Evolutionary conservation across 2,888 invertebrate species (phyloP), one percentile per base, ranked within the genome.

Genomic region (Argynnis bischoffii): DNA sequence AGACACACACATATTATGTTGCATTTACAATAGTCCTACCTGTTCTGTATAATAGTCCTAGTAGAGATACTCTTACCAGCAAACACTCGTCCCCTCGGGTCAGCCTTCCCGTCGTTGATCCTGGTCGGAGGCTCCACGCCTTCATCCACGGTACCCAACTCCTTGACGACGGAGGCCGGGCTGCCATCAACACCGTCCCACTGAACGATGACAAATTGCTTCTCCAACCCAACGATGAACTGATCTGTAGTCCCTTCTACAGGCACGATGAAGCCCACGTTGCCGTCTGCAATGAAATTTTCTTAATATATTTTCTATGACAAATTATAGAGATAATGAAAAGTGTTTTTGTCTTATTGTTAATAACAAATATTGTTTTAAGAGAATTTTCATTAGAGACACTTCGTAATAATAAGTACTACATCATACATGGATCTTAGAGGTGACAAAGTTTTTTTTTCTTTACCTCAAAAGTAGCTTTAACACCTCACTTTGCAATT

Each of bases 81-180:
- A 93, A 95, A 96, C 35, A 97, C 85, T 60, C 96, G 92, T 31
- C 97, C 97, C n/a, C 85, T 86, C 3, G 95, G 94, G 85, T 97
- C 97, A 60, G 95, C 95, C 87, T 97, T 97, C 50, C 95, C 97
- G 79, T 97, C 97, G 77, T 97, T 97, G 75, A 96, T 92, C 73
- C 96, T 92, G 78, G 95, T 95, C 11, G 78, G 86, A 1, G 88
- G 94, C 5, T 35, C 35, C 11, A 90, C 87, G 63, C 94, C 93
- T 14, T 85, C 81, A 77, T 95, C 95, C 1, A 96, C 94, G 75
- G 94, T 94, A 1, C 92, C 90, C 21, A 96, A 57, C 47, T 81
- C 87, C 72, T 90, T 86, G 0, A 93, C 77, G 6, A 94, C 88
- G 18, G 70, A 70, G 31, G 92, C 93, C 11, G 92, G 82, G 64